Evolutionary conservation across 2,888 invertebrate genomes (phyloP), one percentile per base, ranked within the genome.

Genomic region (Myopa tessellatipennis): DNA sequence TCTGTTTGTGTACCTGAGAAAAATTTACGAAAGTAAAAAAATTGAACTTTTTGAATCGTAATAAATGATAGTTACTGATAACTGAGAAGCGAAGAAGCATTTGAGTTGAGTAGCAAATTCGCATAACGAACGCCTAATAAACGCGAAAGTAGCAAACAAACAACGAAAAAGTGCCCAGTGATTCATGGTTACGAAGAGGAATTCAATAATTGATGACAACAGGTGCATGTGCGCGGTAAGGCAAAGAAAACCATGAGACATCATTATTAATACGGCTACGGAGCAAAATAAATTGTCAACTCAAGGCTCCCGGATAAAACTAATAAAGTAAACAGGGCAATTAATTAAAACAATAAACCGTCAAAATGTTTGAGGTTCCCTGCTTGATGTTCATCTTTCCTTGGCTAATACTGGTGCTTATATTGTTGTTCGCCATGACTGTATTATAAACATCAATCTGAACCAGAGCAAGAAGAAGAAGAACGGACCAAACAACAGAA

Each of bases 361-460:
- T 1, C 82, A 85, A 81, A 79, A 89, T 89, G 88, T 83, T 87
- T 77, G 89, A 89, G 82, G 87, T 87, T 34, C 90, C 92, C 87
- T 92, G 92, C 87, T 91, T 92, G 90, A 92, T 92, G 88, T 90
- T 93, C 86, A 90, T 93, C 85, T 92, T 92, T 85, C 93, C 93
- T 86, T 93, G 93, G 93, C 90, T 93, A 87, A 90, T 92, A 87
- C 91, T 93, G 87, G 91, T 93, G 85, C 90, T 93, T 85, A 92
- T 93, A 87, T 91, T 93, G 87, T 90, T 92, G 86, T 92, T 93
- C 88, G 91, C 93, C 83, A 92, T 93, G 91, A 90, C 92, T 87
- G 91, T 92, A 89, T 91, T 93, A 87, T 93, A 72, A 87, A 91
- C n/a, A 69, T 63, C 36, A 80, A 16, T 76, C 71, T 58, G 55